A percentile compares a stretch with the other conserved stretches of the same genome.
phyloP scores from a whole-genome alignment of 2,888 invertebrate species.

The Rotaria magnacalcarata region DNA sequence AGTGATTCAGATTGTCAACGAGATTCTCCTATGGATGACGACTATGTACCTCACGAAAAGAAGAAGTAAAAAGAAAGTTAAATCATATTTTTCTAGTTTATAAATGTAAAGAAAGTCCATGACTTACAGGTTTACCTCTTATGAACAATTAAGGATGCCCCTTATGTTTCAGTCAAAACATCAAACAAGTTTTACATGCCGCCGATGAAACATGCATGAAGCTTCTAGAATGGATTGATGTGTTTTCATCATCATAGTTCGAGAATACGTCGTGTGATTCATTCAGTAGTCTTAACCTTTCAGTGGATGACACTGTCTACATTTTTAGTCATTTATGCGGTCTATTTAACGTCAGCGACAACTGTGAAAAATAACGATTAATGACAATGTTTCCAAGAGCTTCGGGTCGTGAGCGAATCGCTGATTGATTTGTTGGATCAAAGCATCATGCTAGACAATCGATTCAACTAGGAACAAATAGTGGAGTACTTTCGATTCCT shows the following conservation, averaged over 20 bases:
- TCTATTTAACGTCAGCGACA: background rate
- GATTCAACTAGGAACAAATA: background rate
- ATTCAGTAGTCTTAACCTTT: background rate
- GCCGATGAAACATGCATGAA: background rate
- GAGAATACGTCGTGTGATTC: fast-evolving
- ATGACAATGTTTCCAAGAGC: background rate
- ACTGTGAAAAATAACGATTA: background rate
- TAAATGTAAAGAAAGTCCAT: background rate
- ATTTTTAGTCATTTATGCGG: background rate
- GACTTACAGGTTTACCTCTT: background rate
- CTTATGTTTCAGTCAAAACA: background rate
- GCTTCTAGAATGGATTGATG: background rate
- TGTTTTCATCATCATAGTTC: background rate
- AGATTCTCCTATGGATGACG: too few species aligned
- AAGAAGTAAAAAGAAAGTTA: too few species aligned
- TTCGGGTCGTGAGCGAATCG: background rate
- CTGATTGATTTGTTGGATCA: background rate
- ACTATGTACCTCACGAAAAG: too few species aligned
- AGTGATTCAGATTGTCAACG: too few species aligned
- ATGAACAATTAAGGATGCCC: background rate
- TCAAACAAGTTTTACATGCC: background rate
- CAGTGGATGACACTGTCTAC: background rate
- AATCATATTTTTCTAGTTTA: background rate
- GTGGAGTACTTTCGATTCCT: background rate
- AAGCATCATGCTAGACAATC: background rate